Evolutionary conservation across 1,140 invertebrate species (phyloP).

Genomic region (Bombus pascuorum): DNA sequence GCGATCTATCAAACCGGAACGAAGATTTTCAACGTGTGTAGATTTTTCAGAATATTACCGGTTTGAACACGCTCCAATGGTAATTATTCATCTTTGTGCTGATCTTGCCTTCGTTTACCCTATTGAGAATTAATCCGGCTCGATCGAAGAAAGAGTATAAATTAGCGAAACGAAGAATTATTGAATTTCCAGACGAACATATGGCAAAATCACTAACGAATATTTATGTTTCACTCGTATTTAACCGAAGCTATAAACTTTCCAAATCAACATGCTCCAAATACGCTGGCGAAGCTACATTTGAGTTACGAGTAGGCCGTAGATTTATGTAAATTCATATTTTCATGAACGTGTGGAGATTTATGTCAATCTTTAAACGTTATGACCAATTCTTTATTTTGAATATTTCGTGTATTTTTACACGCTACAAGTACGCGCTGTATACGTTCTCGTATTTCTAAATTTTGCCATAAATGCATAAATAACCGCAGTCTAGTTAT

Average conservation of each 20-base stretch:
- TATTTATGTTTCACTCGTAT: not conserved
- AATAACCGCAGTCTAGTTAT: not conserved
- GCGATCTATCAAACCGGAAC: conserved; percentile 22
- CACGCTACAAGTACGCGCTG: too few species aligned
- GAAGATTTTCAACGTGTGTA: not conserved
- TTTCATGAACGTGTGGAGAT: too few species aligned
- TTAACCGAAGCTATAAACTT: not conserved
- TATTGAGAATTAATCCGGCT: not conserved
- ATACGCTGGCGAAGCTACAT: too few species aligned
- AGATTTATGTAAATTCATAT: too few species aligned
- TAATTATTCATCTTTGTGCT: not conserved
- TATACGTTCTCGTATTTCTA: too few species aligned
- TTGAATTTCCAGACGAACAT: not conserved
- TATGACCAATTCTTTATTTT: not conserved
- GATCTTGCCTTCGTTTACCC: not conserved
- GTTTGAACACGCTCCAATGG: not conserved
- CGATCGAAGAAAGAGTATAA: not conserved
- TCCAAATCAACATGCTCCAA: too few species aligned
- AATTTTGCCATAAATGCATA: not conserved
- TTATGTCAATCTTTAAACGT: not conserved
- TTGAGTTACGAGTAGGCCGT: not conserved
- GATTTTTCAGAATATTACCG: conserved; percentile 18
- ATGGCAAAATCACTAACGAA: too few species aligned
- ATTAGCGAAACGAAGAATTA: not conserved
- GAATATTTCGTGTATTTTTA: not conserved